phyloP scores from a whole-genome alignment of 2,113 vertebrate genomes.

The Melanotaenia duboulayi region DNA sequence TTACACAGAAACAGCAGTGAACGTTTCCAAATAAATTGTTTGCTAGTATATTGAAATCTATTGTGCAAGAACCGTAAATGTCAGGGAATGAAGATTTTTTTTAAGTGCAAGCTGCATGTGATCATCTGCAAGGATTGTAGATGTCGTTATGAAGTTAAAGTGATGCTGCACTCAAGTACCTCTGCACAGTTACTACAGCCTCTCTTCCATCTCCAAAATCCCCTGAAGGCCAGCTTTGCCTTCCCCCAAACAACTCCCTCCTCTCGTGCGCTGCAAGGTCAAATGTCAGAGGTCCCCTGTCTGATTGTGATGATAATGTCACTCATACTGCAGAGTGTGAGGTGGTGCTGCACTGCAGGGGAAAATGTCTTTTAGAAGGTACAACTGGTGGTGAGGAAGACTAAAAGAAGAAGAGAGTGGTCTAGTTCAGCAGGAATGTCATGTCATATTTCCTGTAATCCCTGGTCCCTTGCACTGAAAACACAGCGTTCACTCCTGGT shows the following conservation, averaged over 20 bases:
- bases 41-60: slow-evolving; percentile 6
- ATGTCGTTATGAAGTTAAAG: slow-evolving; percentile 15
- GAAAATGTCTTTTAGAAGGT: slow-evolving; percentile 57
- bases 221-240: slow-evolving; percentile 56
- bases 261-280: slow-evolving; percentile 78
- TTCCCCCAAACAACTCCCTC: slow-evolving; percentile 57
- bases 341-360: slow-evolving; percentile 53
- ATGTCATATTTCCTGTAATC: slow-evolving; percentile 88
- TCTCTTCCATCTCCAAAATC: slow-evolving; percentile 52
- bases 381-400: slow-evolving; percentile 42
- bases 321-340: slow-evolving; percentile 71
- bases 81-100: neutral
- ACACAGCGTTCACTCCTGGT: slow-evolving; percentile 73
- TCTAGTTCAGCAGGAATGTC: slow-evolving; percentile 77
- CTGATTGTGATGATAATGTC: slow-evolving; percentile 89
- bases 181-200: slow-evolving; percentile 56
- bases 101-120: neutral
- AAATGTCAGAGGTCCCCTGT: slow-evolving; percentile 83
- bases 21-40: slow-evolving; percentile 15
- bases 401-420: slow-evolving; percentile 39
- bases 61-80: neutral
- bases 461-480: slow-evolving; percentile 80
- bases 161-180: slow-evolving; percentile 13
- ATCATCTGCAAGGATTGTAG: neutral
- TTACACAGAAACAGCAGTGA: slow-evolving; percentile 8